Base-by-base conservation (phyloP, 2,888 invertebrate genomes). In the Mesoligia furuncula region DNA sequence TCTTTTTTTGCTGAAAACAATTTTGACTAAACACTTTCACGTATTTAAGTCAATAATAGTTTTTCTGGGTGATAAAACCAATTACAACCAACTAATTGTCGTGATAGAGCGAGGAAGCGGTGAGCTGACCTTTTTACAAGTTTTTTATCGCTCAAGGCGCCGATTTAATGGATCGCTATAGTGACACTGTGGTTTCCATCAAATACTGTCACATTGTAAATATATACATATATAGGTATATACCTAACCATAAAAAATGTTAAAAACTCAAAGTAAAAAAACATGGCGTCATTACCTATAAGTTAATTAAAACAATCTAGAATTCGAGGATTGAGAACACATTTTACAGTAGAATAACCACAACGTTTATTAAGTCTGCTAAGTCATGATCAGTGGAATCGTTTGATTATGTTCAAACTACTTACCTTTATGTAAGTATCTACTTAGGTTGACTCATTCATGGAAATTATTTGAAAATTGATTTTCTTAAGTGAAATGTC, bases 21-120 rank as follows among this genome's bases (percentile, higher is more conserved):
- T 66, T 65, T 83, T 54, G 15, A 48, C 62, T 36, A 13, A 73
- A 75, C 73, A 84, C 87, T 84, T 88, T 87, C 89, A 83, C 81
- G 80, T 80, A 75, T 75, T 81, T 75, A 81, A 73, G 67, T 66
- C 78, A 83, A 83, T 79, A 74, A 86, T 83, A 64, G 85, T 88
- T 88, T 87, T 87, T 88, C 71, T 85, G 51, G 69, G 84, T 76
- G 65, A 77, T 84, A 88, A 85, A 90, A 87, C 73, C 86, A 89
- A 89, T 90, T 87, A 87, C 84, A 81, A 81, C 51, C 59, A 84
- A 85, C 88, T 92, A 91, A 92, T 91, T 92, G 91, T 87, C 85
- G 87, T 89, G 91, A 87, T 85, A 90, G 90, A 92, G 89, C 90
- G 91, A 93, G 93, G 94, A 94, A 94, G 91, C 90, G 78, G 85